Conservation (phyloP, 2,888 invertebrate genomes). For the Strigamia transsilvanica region DNA sequence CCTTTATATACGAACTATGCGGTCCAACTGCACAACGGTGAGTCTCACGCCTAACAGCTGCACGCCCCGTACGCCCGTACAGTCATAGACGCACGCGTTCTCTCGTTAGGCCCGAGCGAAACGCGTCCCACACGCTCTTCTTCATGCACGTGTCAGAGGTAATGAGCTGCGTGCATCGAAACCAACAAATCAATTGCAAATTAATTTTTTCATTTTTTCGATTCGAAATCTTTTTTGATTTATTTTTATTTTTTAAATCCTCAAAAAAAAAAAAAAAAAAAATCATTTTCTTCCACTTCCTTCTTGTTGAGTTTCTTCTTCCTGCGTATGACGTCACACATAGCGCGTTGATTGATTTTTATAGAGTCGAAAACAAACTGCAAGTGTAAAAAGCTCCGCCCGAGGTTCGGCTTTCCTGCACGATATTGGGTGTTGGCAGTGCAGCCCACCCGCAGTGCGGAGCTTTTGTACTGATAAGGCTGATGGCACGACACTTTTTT, state of each 20-base stretch:
- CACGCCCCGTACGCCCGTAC: not conserved
- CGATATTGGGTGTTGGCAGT: conserved; percentile 26
- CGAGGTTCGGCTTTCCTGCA: conserved; percentile 24
- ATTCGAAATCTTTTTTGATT: too few relatives aligned
- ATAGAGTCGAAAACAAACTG: conserved; percentile 26
- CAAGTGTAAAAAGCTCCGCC: conserved; percentile 26
- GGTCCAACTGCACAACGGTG: conserved; percentile 52
- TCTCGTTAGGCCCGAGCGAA: not conserved
- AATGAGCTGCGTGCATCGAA: conserved; percentile 5
- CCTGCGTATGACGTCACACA: not conserved
- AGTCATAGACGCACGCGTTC: not conserved
- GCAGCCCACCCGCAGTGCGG: conserved; percentile 30
- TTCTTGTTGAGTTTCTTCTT: not conserved
- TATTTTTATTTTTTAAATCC: not conserved
- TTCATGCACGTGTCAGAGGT: conserved; percentile 25
- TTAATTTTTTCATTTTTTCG: too few relatives aligned
- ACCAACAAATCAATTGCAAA: not conserved
- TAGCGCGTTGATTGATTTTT: conserved; percentile 14
- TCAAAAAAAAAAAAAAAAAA: too few relatives aligned
- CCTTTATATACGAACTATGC: conserved; percentile 49
- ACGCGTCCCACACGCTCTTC: conserved; percentile 21
- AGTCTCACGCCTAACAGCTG: conserved; percentile 22
- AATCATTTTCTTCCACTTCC: not conserved
- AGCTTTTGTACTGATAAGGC: conserved; percentile 9
- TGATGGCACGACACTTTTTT: not conserved